phyloP scores from a whole-genome alignment of 2,888 invertebrate species.

The Sinohyriopsis cumingii region DNA sequence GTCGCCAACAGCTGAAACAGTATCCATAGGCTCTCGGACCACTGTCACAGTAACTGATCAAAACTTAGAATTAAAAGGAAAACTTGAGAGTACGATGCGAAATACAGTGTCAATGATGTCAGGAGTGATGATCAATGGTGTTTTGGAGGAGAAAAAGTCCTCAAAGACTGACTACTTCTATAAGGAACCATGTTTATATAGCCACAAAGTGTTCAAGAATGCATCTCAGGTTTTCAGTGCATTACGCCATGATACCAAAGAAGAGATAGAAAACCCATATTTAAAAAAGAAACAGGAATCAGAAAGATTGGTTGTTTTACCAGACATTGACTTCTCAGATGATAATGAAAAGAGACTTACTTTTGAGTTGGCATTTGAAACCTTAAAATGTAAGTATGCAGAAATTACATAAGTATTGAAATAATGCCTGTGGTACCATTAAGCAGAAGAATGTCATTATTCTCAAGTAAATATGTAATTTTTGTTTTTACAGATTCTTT shows the following conservation, averaged over 20 bases:
- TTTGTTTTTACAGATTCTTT: too few relatives aligned
- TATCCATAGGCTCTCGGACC: conserved; percentile 31
- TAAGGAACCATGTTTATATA: conserved; percentile 60
- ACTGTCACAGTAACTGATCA: conserved; percentile 25
- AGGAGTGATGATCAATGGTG: conserved; percentile 14
- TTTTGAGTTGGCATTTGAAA: conserved; percentile 63
- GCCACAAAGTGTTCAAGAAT: conserved; percentile 55
- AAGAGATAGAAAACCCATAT: conserved; percentile 42
- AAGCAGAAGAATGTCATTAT: neutral
- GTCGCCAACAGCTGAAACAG: conserved; percentile 49
- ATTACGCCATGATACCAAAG: conserved; percentile 48
- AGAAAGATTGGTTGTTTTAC: conserved; percentile 22
- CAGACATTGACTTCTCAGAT: conserved; percentile 55
- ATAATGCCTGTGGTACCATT: neutral
- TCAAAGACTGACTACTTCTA: conserved; percentile 50
- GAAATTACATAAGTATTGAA: conserved; percentile 4
- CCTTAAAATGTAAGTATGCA: conserved; percentile 68
- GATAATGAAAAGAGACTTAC: conserved; percentile 61
- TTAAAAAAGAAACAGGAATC: conserved; percentile 25
- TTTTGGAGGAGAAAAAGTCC: conserved; percentile 14
- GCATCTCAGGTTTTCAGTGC: conserved; percentile 58
- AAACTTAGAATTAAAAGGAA: conserved; percentile 10
- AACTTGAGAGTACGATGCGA: conserved; percentile 22
- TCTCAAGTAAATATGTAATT: neutral
- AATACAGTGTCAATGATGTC: conserved; percentile 29